A percentile compares a stretch with the other conserved stretches of the same genome.
Conservation (phyloP, 2,797 vertebrate species). For the Austrolebias charrua region DNA sequence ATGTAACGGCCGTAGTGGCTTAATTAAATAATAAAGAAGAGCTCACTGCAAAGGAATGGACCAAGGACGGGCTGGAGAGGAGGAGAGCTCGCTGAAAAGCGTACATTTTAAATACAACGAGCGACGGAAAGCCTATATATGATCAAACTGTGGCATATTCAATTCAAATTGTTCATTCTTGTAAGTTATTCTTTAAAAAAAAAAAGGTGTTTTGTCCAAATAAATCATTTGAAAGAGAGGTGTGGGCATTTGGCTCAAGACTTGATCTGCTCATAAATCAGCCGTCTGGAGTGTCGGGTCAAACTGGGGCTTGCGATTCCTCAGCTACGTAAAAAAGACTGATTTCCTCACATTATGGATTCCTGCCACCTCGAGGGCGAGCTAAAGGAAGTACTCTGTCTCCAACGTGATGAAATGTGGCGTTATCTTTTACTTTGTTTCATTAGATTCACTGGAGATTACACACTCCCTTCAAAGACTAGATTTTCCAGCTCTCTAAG, state of each 20-base stretch:
- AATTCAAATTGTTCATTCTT: slow-evolving; percentile 5
- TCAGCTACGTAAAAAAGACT: slow-evolving; percentile 74
- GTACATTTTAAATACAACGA: too few relatives aligned
- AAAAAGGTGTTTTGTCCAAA: slow-evolving; percentile 28
- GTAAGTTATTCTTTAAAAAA: slow-evolving; percentile 5
- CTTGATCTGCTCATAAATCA: slow-evolving; percentile 71
- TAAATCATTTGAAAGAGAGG: slow-evolving; percentile 58
- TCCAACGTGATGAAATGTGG: slow-evolving; percentile 76
- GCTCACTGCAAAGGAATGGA: slow-evolving; percentile 79
- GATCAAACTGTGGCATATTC: slow-evolving; percentile 22
- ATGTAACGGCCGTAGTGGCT: slow-evolving; percentile 81
- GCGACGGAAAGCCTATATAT: slow-evolving; percentile 21
- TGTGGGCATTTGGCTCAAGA: slow-evolving; percentile 60
- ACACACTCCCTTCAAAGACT: slow-evolving; percentile 75
- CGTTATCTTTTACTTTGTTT: slow-evolving; percentile 84
- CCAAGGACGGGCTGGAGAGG: slow-evolving; percentile 71
- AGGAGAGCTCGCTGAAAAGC: slow-evolving; percentile 34
- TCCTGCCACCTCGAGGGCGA: slow-evolving; percentile 77
- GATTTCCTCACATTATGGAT: slow-evolving; percentile 78
- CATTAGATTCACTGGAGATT: slow-evolving; percentile 82
- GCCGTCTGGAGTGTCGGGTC: slow-evolving; percentile 66
- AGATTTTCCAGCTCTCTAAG: slow-evolving; percentile 66
- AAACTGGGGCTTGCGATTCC: slow-evolving; percentile 68
- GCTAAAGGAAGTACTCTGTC: slow-evolving; percentile 67
- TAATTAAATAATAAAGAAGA: slow-evolving; percentile 86